Percentiles rank a stretch among this genome's conserved stretches.
Conservation (phyloP, 2,797 vertebrate genomes). For the Sebastes reedi region DNA sequence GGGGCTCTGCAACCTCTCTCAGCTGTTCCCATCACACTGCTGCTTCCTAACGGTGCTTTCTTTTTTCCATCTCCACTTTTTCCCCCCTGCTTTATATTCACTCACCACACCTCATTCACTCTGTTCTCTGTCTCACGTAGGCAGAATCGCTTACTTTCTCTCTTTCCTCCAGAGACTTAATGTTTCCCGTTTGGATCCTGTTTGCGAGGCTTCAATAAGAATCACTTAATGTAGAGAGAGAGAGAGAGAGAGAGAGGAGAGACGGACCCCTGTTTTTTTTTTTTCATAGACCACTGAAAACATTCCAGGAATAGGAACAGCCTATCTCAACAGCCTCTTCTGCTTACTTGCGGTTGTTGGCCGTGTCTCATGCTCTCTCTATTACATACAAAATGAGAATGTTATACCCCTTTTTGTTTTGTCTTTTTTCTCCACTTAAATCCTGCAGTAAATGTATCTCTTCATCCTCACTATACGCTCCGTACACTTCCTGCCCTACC, state of each 20-base stretch:
- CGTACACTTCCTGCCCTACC: neutral
- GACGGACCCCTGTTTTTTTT: neutral
- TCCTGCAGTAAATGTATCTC: neutral
- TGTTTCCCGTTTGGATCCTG: constrained; percentile 48
- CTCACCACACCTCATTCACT: constrained; percentile 27
- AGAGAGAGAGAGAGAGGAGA: constrained; percentile 15
- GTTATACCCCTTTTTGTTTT: neutral
- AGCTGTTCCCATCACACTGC: constrained; percentile 31
- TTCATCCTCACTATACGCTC: neutral
- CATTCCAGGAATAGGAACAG: constrained; percentile 34
- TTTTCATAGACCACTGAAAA: constrained; percentile 21
- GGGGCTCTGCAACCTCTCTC: constrained; percentile 36
- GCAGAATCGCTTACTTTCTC: constrained; percentile 16
- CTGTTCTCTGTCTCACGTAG: neutral
- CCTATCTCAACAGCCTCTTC: constrained; percentile 33
- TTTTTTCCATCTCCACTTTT: neutral
- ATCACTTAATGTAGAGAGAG: constrained; percentile 38
- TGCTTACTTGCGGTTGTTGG: constrained; percentile 31
- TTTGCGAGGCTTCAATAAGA: constrained; percentile 46
- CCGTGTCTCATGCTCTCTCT: constrained; percentile 6
- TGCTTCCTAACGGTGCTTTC: constrained; percentile 23
- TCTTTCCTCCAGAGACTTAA: constrained; percentile 18
- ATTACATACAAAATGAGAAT: constrained; percentile 9
- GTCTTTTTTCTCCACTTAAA: neutral
- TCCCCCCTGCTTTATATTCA: constrained; percentile 39